Base-by-base conservation (phyloP, 2,888 invertebrate species). In the Crematogaster levior region DNA sequence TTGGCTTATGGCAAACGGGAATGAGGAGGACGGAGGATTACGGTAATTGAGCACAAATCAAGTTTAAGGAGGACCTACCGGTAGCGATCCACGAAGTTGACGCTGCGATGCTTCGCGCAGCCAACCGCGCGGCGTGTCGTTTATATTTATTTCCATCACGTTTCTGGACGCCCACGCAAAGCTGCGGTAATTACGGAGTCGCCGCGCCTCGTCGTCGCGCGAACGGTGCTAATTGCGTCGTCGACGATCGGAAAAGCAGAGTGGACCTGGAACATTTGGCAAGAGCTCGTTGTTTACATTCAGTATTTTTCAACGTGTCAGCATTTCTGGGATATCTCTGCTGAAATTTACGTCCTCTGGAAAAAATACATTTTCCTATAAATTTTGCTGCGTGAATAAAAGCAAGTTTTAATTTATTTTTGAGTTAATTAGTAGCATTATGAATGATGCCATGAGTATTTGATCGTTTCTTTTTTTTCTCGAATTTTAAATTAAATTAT, bases 1-100 rank as follows among this genome's bases (percentile, higher is more conserved):
- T 63, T 24, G 86, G 85, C 91, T 89, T 90, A 89, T 88, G 89
- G 88, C 56, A 81, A 81, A 72, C 58, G 46, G 63, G 40, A 56
- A 24, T 46, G 46, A 34, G 60, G 21, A 18, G 68, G 30, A 81
- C 48, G 46, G 40, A 89, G 84, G 81, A 85, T 91, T 91, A 84
- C 91, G 92, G 93, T 94, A 94, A 94, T 94, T 94, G 94, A 93
- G 92, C 94, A 94, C 94, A 94, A 94, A 94, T 94, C 94, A 94
- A 93, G 92, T 93, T 93, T 94, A 93, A 94, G 94, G 91, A 92
- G 93, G 91, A 86, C 90, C 91, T 83, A 83, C 86, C 81, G 75
- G 86, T 84, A 70, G 75, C 43, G 68, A 81, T 60, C 70, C 70
- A 61, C 81, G 61, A 70, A 53, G 81, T 79, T 73, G 65, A 65